Percentiles rank a stretch among this genome's conserved stretches.
These are phyloP conservation scores for Pseudanteris insignis DNA, from an alignment of 2,888 invertebrate genomes.

Conservation along the genomic window DNA sequence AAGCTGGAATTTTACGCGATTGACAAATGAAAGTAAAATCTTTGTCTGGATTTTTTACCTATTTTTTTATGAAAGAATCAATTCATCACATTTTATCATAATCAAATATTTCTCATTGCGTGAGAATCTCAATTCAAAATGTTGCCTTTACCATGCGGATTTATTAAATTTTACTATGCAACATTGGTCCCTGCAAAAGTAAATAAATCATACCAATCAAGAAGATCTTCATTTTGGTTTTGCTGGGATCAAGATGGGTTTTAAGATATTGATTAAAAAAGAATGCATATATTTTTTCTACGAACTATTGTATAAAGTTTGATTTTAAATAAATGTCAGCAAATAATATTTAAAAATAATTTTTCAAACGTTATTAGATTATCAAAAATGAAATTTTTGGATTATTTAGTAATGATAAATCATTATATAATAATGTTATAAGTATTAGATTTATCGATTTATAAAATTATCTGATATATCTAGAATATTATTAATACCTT, in stretches of 20 bases:
- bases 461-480: too few relatives aligned
- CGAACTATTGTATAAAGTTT: slow-evolving; percentile 30
- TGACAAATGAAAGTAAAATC: not conserved
- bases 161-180: not conserved
- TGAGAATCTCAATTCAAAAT: slow-evolving; percentile 38
- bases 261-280: slow-evolving; percentile 18
- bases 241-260: slow-evolving; percentile 3
- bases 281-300: slow-evolving; percentile 40
- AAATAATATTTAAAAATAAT: too few relatives aligned
- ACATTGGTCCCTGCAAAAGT: too few relatives aligned
- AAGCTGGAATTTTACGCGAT: slow-evolving; percentile 19
- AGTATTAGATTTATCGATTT: too few relatives aligned
- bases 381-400: too few relatives aligned
- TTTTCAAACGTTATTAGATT: too few relatives aligned
- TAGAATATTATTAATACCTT: too few relatives aligned
- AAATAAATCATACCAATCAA: too few relatives aligned
- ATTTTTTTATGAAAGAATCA: slow-evolving; percentile 10
- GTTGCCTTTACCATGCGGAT: slow-evolving; percentile 23
- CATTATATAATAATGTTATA: too few relatives aligned
- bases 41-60: slow-evolving; percentile 1
- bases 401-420: too few relatives aligned
- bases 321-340: not conserved
- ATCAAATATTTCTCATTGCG: slow-evolving; percentile 19
- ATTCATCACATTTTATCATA: slow-evolving; percentile 1
- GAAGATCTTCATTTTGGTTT: not conserved